Evolutionary conservation across 2,113 vertebrate genomes (phyloP).

Genomic region (Leptobrachium leishanense): DNA sequence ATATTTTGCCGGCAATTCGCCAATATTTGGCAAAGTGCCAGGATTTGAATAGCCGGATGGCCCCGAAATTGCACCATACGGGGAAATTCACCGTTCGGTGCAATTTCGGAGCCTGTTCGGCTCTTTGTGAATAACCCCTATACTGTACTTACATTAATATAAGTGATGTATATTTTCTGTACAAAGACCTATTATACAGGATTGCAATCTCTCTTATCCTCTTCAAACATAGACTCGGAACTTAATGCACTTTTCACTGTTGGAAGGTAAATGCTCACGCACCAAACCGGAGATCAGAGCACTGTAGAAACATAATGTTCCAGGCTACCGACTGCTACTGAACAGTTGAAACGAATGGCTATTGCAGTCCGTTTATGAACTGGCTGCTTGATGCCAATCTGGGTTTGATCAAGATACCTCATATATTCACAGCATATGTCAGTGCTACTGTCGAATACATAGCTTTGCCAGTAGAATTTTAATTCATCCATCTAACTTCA

Average conservation of each 20-base stretch:
- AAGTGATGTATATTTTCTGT: not conserved
- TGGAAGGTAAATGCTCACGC: not conserved
- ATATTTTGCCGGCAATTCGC: no score
- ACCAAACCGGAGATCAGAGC: conserved; percentile 3
- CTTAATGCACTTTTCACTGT: not conserved
- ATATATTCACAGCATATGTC: conserved; percentile 31
- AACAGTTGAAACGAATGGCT: conserved; percentile 9
- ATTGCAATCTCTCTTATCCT: conserved; percentile 6
- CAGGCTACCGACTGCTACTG: conserved; percentile 25
- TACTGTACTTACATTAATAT: not conserved
- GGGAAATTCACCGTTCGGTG: no score
- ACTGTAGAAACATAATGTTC: conserved; percentile 16
- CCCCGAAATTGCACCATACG: no score
- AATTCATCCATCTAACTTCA: not conserved
- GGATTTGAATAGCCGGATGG: no score
- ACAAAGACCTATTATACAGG: not conserved
- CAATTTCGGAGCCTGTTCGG: no score
- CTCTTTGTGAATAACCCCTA: not conserved
- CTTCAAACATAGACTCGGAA: conserved; percentile 16
- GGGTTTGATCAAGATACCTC: conserved; percentile 30
- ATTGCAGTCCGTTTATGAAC: not conserved
- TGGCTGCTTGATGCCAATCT: conserved; percentile 19
- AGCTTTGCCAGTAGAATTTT: conserved; percentile 16
- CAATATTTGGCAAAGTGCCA: no score
- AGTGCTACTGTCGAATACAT: not conserved